phyloP scores from a whole-genome alignment of 2,113 vertebrate species.

The Brachypteracias leptosomus region DNA sequence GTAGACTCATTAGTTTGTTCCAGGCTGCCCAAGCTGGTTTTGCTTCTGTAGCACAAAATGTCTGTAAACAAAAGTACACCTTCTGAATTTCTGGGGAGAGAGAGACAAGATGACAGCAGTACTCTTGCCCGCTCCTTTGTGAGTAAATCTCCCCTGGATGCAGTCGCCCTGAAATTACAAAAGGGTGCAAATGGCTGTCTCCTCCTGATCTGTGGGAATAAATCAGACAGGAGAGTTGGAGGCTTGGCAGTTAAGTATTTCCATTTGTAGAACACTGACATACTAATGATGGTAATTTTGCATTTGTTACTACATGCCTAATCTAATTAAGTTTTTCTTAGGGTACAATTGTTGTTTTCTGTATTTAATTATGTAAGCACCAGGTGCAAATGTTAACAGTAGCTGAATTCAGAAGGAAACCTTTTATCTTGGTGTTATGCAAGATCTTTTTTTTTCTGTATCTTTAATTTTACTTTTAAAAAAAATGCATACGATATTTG shows the following conservation, averaged over 20 bases:
- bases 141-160: not conserved
- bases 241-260: constrained; percentile 28
- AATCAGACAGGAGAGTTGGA: not conserved
- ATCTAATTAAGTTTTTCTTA: constrained; percentile 53
- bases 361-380: constrained; percentile 32
- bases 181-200: not conserved
- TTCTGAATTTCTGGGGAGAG: not conserved
- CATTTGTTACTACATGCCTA: constrained; percentile 46
- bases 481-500: not conserved
- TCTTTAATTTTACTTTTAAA: constrained; percentile 28
- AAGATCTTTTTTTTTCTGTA: not conserved
- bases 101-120: not conserved
- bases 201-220: constrained; percentile 37
- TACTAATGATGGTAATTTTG: constrained; percentile 51
- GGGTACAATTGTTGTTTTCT: constrained; percentile 44
- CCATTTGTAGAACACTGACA: constrained; percentile 28
- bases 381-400: constrained; percentile 58
- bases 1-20: not conserved
- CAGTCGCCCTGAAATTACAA: not conserved
- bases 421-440: constrained; percentile 26
- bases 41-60: not conserved
- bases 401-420: constrained; percentile 30
- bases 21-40: not conserved
- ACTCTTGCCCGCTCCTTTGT: not conserved
- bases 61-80: not conserved